phyloP scores from a whole-genome alignment of 2,797 vertebrate genomes.

The Cyprinodon diabolis region DNA sequence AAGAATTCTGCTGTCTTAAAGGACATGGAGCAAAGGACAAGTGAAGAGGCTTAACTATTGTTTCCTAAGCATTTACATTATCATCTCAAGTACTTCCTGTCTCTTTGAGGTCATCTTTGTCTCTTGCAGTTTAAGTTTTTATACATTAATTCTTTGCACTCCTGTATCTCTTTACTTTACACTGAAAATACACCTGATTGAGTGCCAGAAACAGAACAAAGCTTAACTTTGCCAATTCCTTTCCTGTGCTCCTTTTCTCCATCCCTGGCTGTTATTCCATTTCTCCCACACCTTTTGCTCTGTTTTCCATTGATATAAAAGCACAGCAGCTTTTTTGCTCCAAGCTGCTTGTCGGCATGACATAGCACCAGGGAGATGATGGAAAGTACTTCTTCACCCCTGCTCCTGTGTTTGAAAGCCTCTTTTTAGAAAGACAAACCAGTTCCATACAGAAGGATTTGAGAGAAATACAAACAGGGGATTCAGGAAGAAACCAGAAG shows the following conservation, averaged over 20 bases:
- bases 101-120: conserved; percentile 16
- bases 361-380: conserved; percentile 61
- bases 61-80: conserved; percentile 30
- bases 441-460: conserved; percentile 24
- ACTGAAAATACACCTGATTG: conserved; percentile 34
- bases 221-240: conserved; percentile 30
- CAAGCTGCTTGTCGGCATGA: conserved; percentile 66
- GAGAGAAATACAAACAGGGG: conserved; percentile 13
- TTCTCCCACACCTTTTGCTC: background rate
- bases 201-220: conserved; percentile 53
- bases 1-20: conserved; percentile 45
- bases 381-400: conserved; percentile 55
- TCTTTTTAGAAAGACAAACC: conserved; percentile 42
- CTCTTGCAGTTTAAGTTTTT: conserved; percentile 43
- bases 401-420: conserved; percentile 51
- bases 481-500: conserved; percentile 46
- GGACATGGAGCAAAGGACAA: conserved; percentile 57
- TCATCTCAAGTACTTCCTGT: conserved; percentile 12
- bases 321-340: conserved; percentile 55
- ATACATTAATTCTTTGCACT: conserved; percentile 33
- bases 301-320: conserved; percentile 55
- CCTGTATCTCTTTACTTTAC: conserved; percentile 34
- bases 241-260: conserved; percentile 19
- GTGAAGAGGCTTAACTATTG: conserved; percentile 51
- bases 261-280: conserved; percentile 29